Evolutionary conservation across 2,797 vertebrate species (phyloP).

Genomic region (Cirrhinus molitorella): DNA sequence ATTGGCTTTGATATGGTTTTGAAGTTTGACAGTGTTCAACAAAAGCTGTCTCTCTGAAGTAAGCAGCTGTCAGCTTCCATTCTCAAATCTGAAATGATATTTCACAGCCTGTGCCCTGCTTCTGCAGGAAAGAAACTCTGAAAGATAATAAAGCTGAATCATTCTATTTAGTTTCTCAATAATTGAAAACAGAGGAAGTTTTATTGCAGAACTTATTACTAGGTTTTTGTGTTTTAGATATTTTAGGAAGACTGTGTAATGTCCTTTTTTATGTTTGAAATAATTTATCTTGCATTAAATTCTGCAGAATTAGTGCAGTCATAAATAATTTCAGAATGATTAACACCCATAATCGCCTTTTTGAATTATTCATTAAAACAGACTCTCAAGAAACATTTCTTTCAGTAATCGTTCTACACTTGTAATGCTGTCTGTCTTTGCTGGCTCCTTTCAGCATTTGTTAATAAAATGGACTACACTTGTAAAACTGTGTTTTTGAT

Average conservation of each 20-base stretch:
- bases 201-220: background rate
- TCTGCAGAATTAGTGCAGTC: background rate
- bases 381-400: background rate
- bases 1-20: slow-evolving; percentile 28
- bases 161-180: background rate
- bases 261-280: background rate
- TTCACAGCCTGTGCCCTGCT: slow-evolving; percentile 5
- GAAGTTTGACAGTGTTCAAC: slow-evolving; percentile 38
- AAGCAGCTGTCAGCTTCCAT: slow-evolving; percentile 34
- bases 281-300: background rate
- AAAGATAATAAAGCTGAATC: slow-evolving; percentile 23
- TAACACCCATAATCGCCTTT: background rate
- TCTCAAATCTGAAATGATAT: slow-evolving; percentile 20
- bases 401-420: background rate
- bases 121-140: background rate
- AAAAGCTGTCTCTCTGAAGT: slow-evolving; percentile 38
- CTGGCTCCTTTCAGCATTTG: background rate
- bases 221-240: background rate
- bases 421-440: no score
- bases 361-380: background rate
- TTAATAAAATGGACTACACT: background rate
- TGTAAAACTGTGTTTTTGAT: background rate
- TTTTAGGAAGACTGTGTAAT: background rate
- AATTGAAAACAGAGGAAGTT: background rate
- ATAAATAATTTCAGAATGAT: background rate